Evolutionary conservation across 2,888 invertebrate species (phyloP), one percentile per base, ranked within the genome.

Genomic region (Laspeyria flexula): DNA sequence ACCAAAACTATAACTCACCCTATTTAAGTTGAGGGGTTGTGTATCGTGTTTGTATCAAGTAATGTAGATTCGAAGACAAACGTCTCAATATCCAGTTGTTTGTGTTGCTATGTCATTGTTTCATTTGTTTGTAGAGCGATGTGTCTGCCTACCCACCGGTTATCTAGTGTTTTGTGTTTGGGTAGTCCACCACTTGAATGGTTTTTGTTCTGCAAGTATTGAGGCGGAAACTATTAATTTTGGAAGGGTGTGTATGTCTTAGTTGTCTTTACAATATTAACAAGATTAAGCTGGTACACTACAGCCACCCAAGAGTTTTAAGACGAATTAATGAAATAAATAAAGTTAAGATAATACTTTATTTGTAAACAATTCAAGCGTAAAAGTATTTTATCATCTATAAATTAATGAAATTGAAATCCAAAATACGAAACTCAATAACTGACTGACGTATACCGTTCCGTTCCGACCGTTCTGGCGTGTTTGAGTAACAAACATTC

Each of bases 11-110:
- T 47, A 23, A 39, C 50, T 34, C 44, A 21, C 44, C 54, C 52
- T 48, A 59, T 60, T 54, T 50, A 54, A 50, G 34, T 35, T 39
- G 51, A 62, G 69, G 49, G 60, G 35, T 43, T 40, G 43, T 40
- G 43, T 38, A 44, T 51, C 48, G 27, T 72, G 65, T 65, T 73
- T 67, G 69, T 69, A 73, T 72, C 70, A 68, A 77, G 72, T 68
- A 67, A 75, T 68, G 71, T 77, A 73, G 73, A 78, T 72, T 73
- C 74, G 60, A 79, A 83, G 78, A 81, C 79, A 77, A 83, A 81
- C 83, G 81, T 79, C 82, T 85, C 82, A 74, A 75, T 83, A 75
- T 71, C 73, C 64, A 60, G 42, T 47, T 50, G 51, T 68, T 62
- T 60, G 59, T 72, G 69, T 61, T 66, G 60, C 56, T 47, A 43